Evolutionary conservation across 2,797 vertebrate genomes (phyloP), one percentile per base, ranked within the genome.

Genomic region (Danionella dracula): DNA sequence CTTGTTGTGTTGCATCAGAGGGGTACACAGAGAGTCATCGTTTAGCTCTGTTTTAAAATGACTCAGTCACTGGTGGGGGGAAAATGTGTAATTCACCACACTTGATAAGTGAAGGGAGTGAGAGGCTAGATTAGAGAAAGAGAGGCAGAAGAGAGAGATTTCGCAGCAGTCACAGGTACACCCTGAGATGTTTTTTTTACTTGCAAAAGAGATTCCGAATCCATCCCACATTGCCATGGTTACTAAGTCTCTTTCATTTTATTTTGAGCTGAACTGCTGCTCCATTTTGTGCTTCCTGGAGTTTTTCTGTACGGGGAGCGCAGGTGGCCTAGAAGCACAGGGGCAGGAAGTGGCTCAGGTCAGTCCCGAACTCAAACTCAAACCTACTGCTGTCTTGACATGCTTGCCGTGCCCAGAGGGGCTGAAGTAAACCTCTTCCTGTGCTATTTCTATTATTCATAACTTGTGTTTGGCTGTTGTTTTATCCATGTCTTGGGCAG

Each of bases 41-140:
- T 72, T 82, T 76, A 75, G 65, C 76, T 79, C 79, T 84, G 79
- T 83, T 88, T 88, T 82, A 71, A 68, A 82, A 81, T 66, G 60
- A 68, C 72, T 77, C 74, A 61, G 71, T 64, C 61, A 49, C 68
- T 55, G 23, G 42, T 65, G 64, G 73, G 73, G 72, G 71, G 80
- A 78, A 85, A 82, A 81, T 71, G 38, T 81, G 79, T 78, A 72
- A 83, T 73, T 81, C 71, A 81, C 65, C 77, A 78, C 77, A 66
- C 54, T 46, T 19, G 42, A 42, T 23, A 29, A 15, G 51, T 15
- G 11, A 17, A 51, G 31, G 20, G 35, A 38, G 10, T 19, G 58
- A 66, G 16, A 44, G 45, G 35, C 8, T 12, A 40, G 53, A 32
- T n/a, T n/a, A 42, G 38, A 32, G 45, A 48, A 42, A 55, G 29